phyloP scores from a whole-genome alignment of 2,797 vertebrate species.

The Xiphorhynchus erythropygius region DNA sequence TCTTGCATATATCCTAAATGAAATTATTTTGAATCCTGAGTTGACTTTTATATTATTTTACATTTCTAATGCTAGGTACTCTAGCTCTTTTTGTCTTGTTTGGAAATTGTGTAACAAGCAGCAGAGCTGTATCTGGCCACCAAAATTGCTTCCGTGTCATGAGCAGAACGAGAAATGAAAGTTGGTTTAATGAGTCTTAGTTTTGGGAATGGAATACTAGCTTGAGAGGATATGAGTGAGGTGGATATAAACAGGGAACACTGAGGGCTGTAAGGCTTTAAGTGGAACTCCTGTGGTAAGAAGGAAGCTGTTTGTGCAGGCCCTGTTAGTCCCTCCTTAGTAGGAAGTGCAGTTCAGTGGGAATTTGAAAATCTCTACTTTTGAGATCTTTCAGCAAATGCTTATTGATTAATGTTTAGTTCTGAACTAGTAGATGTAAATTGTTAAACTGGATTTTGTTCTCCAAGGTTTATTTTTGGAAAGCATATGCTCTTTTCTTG shows the following conservation, averaged over 20 bases:
- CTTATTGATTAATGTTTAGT: neutral
- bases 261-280: neutral
- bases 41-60: neutral
- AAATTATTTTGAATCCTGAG: neutral
- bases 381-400: neutral
- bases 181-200: neutral
- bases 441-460: neutral
- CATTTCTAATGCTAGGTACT: neutral
- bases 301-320: neutral
- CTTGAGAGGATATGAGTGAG: neutral
- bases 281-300: neutral
- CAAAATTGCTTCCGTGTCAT: neutral
- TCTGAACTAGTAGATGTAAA: neutral
- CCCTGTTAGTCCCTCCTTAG: neutral
- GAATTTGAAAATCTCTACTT: neutral
- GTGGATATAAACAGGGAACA: neutral
- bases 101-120: neutral
- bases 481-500: neutral
- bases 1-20: neutral
- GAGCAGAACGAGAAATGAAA: neutral
- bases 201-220: neutral
- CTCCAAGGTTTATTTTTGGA: neutral
- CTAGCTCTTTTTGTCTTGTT: neutral
- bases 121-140: neutral
- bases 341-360: neutral